Conservation (phyloP, 2,797 vertebrate genomes). For the Pangasius mekongensis region DNA sequence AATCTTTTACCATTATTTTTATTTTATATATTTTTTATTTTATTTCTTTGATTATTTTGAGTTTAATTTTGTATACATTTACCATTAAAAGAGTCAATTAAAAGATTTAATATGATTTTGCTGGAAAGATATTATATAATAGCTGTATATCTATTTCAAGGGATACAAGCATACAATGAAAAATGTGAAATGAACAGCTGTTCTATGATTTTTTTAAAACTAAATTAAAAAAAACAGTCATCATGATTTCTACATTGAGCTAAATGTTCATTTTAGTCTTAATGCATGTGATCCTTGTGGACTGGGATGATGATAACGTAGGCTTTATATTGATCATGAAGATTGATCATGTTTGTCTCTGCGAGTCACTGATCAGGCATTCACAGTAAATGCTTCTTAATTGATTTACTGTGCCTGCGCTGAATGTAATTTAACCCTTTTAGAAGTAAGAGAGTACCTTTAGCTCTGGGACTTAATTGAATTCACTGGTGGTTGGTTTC, state of each 20-base stretch:
- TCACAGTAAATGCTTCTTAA: conserved; percentile 9
- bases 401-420: conserved; percentile 8
- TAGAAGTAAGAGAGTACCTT: background rate
- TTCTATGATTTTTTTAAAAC: background rate
- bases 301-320: conserved; percentile 2
- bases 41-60: background rate
- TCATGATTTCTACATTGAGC: background rate
- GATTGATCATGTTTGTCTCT: conserved; percentile 10
- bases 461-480: conserved; percentile 3
- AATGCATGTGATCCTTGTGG: conserved; percentile 6
- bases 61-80: background rate
- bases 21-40: background rate
- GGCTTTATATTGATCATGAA: conserved; percentile 5
- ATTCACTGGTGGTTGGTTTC: conserved; percentile 18
- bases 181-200: background rate
- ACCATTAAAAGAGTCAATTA: too few relatives aligned
- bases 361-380: conserved; percentile 16
- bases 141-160: background rate
- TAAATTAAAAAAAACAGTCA: background rate
- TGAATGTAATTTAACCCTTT: conserved; percentile 29
- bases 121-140: background rate
- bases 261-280: background rate
- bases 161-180: background rate
- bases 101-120: background rate
- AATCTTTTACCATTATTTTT: background rate